Evolutionary conservation across 53 echinoderm and acorn worm species (phyloP).

Genomic region (Antedon mediterranea): DNA sequence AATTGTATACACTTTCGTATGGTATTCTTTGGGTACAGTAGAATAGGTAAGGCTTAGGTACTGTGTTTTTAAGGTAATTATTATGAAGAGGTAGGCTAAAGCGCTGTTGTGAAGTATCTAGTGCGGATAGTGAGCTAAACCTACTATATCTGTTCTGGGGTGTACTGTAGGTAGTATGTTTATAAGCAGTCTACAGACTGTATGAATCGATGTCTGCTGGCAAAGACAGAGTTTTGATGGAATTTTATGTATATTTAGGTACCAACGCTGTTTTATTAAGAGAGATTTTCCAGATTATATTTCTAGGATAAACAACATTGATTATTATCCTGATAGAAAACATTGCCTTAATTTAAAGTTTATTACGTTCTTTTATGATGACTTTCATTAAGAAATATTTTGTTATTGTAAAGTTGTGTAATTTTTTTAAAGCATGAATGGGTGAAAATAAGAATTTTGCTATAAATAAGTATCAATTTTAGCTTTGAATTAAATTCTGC

Average conservation of each 20-base stretch:
- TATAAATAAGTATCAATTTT: not conserved
- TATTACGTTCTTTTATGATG: not conserved
- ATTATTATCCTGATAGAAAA: not conserved
- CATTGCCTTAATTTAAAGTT: not conserved
- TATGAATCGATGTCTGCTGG: not conserved
- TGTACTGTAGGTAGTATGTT: not conserved
- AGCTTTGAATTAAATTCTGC: not conserved
- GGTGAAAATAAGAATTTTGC: not conserved
- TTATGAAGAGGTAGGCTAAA: no score
- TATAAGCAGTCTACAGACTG: not conserved
- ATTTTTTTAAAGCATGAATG: not conserved
- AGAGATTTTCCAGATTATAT: not conserved
- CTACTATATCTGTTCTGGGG: not conserved
- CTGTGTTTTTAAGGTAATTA: no score
- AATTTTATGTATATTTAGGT: conserved; percentile 1
- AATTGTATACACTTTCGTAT: not conserved
- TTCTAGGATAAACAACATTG: not conserved
- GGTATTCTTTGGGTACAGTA: not conserved
- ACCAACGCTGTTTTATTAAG: not conserved
- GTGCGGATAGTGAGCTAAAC: no score
- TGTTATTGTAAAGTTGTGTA: not conserved
- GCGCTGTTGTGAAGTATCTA: no score
- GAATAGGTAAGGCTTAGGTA: not conserved
- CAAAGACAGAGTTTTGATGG: not conserved
- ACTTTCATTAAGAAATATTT: not conserved